Evolutionary conservation across 37 sponge, comb jelly and placozoan genomes (phyloP), one percentile per base, ranked within the genome.

Genomic region (Spongilla lacustris): DNA sequence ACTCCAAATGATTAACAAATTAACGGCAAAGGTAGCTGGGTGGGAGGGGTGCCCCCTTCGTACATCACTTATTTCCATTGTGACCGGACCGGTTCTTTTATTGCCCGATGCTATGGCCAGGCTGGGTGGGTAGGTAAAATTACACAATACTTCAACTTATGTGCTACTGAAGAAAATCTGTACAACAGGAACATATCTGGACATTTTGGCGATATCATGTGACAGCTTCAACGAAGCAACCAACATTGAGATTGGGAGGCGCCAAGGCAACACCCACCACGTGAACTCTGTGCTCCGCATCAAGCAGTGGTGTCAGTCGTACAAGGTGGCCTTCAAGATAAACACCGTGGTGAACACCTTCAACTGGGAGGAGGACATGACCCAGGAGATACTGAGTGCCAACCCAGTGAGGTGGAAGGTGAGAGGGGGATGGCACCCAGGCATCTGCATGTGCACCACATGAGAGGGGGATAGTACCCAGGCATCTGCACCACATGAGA

Each of bases 371-470:
- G 93, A 92, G 33, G 89, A 92, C 76, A 87, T 92, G 89, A 35
- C 48, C 32, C 50, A 85, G 66, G 85, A 88, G 81, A 92, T 92
- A 49, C 73, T 69, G 32, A 36, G 75, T 50, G 78, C 88, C 36
- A 77, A 88, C 71, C 93, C 93, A 0, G 86, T 92, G 27, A 85
- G 93, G 8, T 92, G 93, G 93, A 92, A 92, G 93, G 93, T 92
- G 4, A 14, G 80, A 8, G 8, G 8, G 8, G 4, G 8, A 46
- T 46, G 8, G 8, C 46, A 46, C 46, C 8, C 46, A 46, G 8
- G 46, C 46, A 46, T 8, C 8, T 46, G 46, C 8, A 46, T 46
- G 46, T 4, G 46, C 4, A 8, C 8, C 46, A 46, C 8, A 46
- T 46, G 46, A 4, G 8, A 10, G 46, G 8, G 46, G 46, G n/a